Evolutionary conservation across 2,797 vertebrate species (phyloP), one percentile per base, ranked within the genome.

Genomic region (Octomys mimax): DNA sequence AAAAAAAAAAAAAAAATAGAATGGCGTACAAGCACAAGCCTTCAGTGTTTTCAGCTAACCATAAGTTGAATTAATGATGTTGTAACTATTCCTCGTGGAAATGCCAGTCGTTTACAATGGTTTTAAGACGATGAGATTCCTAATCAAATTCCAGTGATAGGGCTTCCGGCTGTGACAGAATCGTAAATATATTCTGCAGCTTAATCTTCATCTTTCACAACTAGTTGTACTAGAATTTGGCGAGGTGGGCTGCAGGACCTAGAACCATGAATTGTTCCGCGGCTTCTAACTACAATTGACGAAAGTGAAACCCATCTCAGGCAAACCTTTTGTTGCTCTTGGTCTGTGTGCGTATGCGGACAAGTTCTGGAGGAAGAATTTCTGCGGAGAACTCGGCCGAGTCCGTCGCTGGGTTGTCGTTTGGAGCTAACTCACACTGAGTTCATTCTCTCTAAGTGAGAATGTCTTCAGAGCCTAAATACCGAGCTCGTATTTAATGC

Each of bases 51-150:
- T 62, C 21, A 82, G 4, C 5, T 83, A 4, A 46, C 79, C 18
- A 82, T 87, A 28, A 84, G 59, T 59, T 89, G 16, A 39, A 94
- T 83, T 90, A 82, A 88, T 61, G 24, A 18, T 88, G 85, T 57
- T 31, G 28, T 62, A 95, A 89, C 52, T 42, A 81, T 90, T 80
- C 87, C 6, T 92, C 28, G 46, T 62, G 88, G 14, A 49, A 66
- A 82, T 49, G 33, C 31, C 16, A 62, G 42, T 66, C 13, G 73
- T 84, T 73, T 89, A 39, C 82, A 89, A 33, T 0, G 5, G 10
- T 8, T 90, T 91, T 33, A 49, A 61, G 49, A 87, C 70, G 16
- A 68, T 31, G 11, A n/a, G 14, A 66, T 84, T 5, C 12, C 49
- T 14, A 62, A 64, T 31, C 13, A 36, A 80, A 73, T 62, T 57